Evolutionary conservation across 92 coral and sea anemone species (phyloP), one percentile per base, ranked within the genome.

Genomic region (Pocillopora meandrina): DNA sequence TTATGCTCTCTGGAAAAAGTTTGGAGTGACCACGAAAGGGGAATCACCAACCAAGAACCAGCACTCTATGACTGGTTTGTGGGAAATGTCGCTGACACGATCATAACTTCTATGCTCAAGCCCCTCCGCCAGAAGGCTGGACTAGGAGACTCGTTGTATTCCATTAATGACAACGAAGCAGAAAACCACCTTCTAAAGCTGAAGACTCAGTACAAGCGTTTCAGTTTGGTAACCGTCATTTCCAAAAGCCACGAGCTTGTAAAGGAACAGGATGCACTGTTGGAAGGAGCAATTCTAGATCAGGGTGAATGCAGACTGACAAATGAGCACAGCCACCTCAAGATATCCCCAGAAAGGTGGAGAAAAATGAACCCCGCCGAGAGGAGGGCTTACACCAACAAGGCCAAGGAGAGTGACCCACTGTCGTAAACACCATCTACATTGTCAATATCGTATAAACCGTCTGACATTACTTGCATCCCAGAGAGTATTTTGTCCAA

Each of bases 271-370:
- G 86, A 86, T 80, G 75, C 90, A 56, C 68, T 86, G 76, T 42
- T 86, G 69, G 90, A 86, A 71, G 86, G 90, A 79, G 90, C 90
- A 61, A 74, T 86, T 15, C 69, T 87, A 21, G 86, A 75, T 34
- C 90, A 87, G 72, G 86, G 90, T 63, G 82, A 87, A 56, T 82
- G 79, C 77, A 72, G 90, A 67, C 47, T 87, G 78, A 74, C 86
- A 73, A 52, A 81, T 31, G 64, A 82, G 10, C 81, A 74, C 52
- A 69, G 80, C 63, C 90, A 80, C 77, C 90, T 80, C 58, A 82
- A 67, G 78, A 82, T 87, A 80, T 61, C 76, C 49, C 86, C 75
- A 87, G 69, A 74, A 34, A 86, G 75, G 76, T 86, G 85, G 89
- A 85, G 88, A 59, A 65, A 86, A 77, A 79, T 86, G 89, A 86